Evolutionary conservation across 2,797 vertebrate genomes (phyloP).

Genomic region (Oreochromis grahami): DNA sequence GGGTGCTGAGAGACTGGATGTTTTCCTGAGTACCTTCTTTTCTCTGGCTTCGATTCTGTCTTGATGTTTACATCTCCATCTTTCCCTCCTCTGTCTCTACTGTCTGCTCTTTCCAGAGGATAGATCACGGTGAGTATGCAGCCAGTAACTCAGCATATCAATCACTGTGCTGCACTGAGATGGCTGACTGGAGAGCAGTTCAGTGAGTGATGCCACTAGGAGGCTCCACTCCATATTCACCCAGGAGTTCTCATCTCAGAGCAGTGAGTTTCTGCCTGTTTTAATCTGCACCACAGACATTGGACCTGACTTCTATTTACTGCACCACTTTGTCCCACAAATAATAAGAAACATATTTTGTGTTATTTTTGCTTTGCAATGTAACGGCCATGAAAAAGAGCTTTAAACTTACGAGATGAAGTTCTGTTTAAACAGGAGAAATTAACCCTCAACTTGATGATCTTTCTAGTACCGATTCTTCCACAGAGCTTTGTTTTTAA

Average conservation of each 20-base stretch:
- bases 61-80: conserved; percentile 16
- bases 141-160: conserved; percentile 54
- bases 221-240: conserved; percentile 23
- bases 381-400: not conserved
- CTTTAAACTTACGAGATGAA: not conserved
- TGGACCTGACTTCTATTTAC: not conserved
- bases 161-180: conserved; percentile 44
- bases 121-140: conserved; percentile 41
- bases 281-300: not conserved
- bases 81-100: not conserved
- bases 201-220: conserved; percentile 42
- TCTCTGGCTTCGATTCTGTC: conserved; percentile 20
- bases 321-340: not conserved
- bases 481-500: not conserved
- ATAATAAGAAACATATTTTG: not conserved
- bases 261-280: not conserved
- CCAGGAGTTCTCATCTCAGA: conserved; percentile 26
- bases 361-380: not conserved
- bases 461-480: not conserved
- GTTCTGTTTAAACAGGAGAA: not conserved
- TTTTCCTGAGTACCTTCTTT: conserved; percentile 14
- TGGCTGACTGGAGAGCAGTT: conserved; percentile 14
- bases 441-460: not conserved
- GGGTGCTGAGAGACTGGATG: conserved; percentile 22
- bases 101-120: conserved; percentile 34